These are phyloP conservation scores for Drosophila villosipedis DNA, from an alignment of 2,888 invertebrate species.

Conservation along the genomic window DNA sequence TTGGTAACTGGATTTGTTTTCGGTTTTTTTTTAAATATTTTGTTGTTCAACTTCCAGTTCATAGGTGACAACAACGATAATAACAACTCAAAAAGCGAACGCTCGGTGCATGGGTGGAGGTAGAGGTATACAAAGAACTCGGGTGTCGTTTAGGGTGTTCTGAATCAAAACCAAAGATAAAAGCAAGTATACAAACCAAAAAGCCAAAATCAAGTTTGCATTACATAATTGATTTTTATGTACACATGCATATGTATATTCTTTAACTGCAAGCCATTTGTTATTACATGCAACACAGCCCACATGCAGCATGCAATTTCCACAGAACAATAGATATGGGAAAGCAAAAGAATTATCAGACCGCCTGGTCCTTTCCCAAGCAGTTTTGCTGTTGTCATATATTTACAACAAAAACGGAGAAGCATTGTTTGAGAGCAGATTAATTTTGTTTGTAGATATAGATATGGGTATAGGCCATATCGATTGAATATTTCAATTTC, in stretches of 20 bases:
- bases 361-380: background rate
- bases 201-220: conserved; percentile 44
- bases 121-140: conserved; percentile 37
- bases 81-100: conserved; percentile 72
- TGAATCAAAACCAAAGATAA: conserved; percentile 50
- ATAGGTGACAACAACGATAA: conserved; percentile 58
- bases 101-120: conserved; percentile 65
- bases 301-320: conserved; percentile 33
- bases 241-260: conserved; percentile 7
- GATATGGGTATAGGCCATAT: background rate
- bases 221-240: conserved; percentile 36
- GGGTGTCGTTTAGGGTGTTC: conserved; percentile 42
- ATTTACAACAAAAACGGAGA: conserved; percentile 4
- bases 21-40: conserved; percentile 26
- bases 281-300: conserved; percentile 27
- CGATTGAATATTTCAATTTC: background rate
- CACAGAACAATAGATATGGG: conserved; percentile 17
- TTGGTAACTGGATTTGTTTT: conserved; percentile 47
- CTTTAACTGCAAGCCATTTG: conserved; percentile 28
- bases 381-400: conserved; percentile 5
- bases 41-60: conserved; percentile 54
- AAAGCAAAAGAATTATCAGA: conserved; percentile 12
- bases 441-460: conserved; percentile 7
- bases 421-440: conserved; percentile 7
- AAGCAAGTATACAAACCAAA: conserved; percentile 59